Conservation (phyloP, 2,113 vertebrate genomes). For the Bos taurus region ARS-UCD2.0 NC_037339.1:47276501-47277000, state of each 20-base stretch:
- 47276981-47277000: conserved; percentile 72
- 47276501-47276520: conserved; percentile 30
- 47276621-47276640: background rate
- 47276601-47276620: background rate
- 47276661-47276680: conserved; percentile 7
- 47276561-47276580: conserved; percentile 13
- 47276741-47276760: conserved; percentile 31
- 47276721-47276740: background rate
- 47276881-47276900: conserved; percentile 78
- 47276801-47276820: conserved; percentile 70
- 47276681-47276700: background rate
- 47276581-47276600: background rate
- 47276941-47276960: conserved; percentile 68
- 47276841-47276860: conserved; percentile 69
- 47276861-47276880: conserved; percentile 77
- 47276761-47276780: conserved; percentile 51
- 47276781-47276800: conserved; percentile 61
- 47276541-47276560: background rate
- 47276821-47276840: conserved; percentile 69
- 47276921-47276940: conserved; percentile 65
- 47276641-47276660: conserved; percentile 1
- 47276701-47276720: background rate
- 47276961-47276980: conserved; percentile 51
- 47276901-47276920: conserved; percentile 73
- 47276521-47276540: conserved; percentile 39